Percentiles rank a stretch among this genome's conserved stretches.
Evolutionary conservation across 2,113 vertebrate species (phyloP).

Genomic region (Phoxinus phoxinus): DNA sequence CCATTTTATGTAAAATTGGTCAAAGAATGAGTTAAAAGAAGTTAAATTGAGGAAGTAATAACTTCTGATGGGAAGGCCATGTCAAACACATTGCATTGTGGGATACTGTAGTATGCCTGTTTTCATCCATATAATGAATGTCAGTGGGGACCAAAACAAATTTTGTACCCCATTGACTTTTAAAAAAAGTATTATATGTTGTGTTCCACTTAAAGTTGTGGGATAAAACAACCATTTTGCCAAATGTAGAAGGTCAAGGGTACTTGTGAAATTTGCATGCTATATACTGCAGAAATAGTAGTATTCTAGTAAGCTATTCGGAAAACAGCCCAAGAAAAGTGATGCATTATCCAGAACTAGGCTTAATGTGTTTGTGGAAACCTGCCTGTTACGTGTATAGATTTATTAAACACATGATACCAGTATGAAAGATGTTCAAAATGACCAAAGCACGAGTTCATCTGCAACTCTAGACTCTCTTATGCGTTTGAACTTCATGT

Average conservation of each 20-base stretch:
- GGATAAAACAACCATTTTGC: background rate
- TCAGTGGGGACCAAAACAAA: too few species aligned
- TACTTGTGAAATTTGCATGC: background rate
- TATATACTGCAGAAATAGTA: background rate
- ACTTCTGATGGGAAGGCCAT: too few species aligned
- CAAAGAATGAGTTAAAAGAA: too few species aligned
- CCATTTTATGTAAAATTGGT: too few species aligned
- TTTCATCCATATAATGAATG: too few species aligned
- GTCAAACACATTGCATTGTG: too few species aligned
- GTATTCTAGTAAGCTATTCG: background rate
- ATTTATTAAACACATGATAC: conserved; percentile 17
- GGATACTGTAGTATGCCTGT: too few species aligned
- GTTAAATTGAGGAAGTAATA: too few species aligned
- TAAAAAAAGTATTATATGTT: too few species aligned
- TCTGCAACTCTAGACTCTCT: background rate
- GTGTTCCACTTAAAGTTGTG: background rate
- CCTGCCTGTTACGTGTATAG: background rate
- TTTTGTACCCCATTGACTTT: background rate
- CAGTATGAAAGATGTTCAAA: background rate
- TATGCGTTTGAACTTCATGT: background rate
- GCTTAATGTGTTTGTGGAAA: conserved; percentile 20
- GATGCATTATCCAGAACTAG: conserved; percentile 18
- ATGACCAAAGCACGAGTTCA: background rate
- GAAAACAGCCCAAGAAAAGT: background rate
- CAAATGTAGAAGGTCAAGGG: background rate